Base-by-base conservation (phyloP, 2,888 invertebrate species). In the Eupithecia centaureata region DNA sequence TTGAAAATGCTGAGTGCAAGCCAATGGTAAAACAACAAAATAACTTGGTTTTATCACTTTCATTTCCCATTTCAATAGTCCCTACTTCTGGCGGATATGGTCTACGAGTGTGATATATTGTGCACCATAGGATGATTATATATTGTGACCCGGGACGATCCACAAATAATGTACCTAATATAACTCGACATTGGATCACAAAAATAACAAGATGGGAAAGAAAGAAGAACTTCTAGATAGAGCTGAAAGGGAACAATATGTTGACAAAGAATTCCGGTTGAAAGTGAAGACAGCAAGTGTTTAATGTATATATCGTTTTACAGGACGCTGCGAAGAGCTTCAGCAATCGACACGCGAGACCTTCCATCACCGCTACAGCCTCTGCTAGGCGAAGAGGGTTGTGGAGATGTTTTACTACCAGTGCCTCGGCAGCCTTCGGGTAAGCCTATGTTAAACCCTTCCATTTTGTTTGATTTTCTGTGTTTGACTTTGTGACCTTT, bases 271-370 rank as follows among this genome's bases (percentile, higher is more conserved):
- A 2, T 5, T 38, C 5, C n/a, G n/a, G 38, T 38, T 7, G 8
- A 42, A 47, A 47, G 42, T 10, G 47, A 47, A 22, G 10, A 5
- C 22, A 18, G 42, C 42, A 22, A 22, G 18, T 42, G 1, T n/a
- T 56, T 10, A 15, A 56, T 30, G n/a, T 2, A 15, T 27, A 22
- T n/a, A 0, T 32, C 5, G 32, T 56, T 57, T 33, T 30, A 2
- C 68, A 91, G 92, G 88, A 82, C 92, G 10, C 76, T 95, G 42
- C 85, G 94, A 73, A 88, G 95, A 76, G 91, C 94, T 0, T 94
- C 95, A 59, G 95, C 95, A 0, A 94, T 95, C 65, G 95, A 95
- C 86, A 94, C 90, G 64, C 94, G 95, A 0, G 93, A 93, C 76
- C 77, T 93, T 56, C 92, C 92, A 5, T 91, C 91, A 1, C 92